These are phyloP conservation scores for Pristiophorus japonicus DNA, from an alignment of 2,113 vertebrate species.

Conservation along the genomic window DNA sequence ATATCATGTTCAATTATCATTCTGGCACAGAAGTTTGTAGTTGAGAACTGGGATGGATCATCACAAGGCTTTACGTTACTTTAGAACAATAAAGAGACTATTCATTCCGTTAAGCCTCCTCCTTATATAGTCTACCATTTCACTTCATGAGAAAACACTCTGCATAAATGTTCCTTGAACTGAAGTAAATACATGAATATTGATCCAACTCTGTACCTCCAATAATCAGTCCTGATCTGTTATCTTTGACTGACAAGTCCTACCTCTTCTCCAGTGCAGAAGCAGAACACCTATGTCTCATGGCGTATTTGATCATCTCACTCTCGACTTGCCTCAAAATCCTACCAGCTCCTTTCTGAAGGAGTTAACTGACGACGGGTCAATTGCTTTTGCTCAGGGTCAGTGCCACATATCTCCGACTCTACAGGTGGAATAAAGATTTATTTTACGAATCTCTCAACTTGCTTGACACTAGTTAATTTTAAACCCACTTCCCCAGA, in stretches of 20 bases:
- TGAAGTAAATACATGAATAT: background rate
- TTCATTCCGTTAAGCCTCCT: background rate
- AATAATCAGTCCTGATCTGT: background rate
- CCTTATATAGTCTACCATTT: background rate
- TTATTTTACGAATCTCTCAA: background rate
- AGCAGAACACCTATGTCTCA: background rate
- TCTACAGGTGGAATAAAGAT: background rate
- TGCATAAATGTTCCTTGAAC: background rate
- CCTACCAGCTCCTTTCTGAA: background rate
- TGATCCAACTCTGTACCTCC: background rate
- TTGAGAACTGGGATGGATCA: background rate
- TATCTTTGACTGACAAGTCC: background rate
- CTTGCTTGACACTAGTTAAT: background rate
- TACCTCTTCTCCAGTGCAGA: background rate
- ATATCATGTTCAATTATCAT: background rate
- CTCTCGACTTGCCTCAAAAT: background rate
- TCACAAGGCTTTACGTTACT: background rate
- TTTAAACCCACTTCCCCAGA: background rate
- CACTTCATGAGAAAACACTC: background rate
- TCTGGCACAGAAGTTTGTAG: background rate
- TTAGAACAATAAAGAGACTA: background rate
- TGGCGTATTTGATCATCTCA: background rate
- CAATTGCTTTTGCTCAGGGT: background rate
- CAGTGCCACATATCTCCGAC: background rate
- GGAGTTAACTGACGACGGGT: background rate